Evolutionary conservation across 2,113 vertebrate species (phyloP), one percentile per base, ranked within the genome.

Genomic region (Lagopus muta): DNA sequence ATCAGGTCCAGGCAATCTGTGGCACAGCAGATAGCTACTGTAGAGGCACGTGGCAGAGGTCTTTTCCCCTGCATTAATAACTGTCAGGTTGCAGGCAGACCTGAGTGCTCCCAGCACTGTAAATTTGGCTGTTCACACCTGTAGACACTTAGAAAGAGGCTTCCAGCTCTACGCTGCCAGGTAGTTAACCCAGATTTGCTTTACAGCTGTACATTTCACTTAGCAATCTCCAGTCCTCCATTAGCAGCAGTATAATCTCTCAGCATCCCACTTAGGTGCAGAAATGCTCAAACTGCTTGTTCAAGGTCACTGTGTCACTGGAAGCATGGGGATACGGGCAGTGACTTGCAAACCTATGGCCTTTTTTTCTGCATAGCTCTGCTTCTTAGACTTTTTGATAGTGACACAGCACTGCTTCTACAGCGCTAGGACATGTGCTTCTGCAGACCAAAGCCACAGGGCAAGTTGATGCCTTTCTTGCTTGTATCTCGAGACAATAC

Each of bases 1-100:
- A 6, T 6, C 48, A 70, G 58, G 5, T 45, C 62, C 72, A 69
- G 48, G 32, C 1, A 12, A 84, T 1, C 1, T 0, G 1, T 66
- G 55, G 69, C 77, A 75, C 38, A 24, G 3, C 17, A 86, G 52
- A 6, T 4, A 30, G n/a, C 18, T 71, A 22, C 70, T 2, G 0
- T 24, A 38, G 57, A 32, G 22, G 8, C n/a, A 4, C 15, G 13
- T 2, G 13, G 62, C 67, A 64, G 32, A 82, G 45, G 11, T 66
- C 81, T 76, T 76, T 73, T 42, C 8, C 57, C 18, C 18, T 57
- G 6, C 5, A 3, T 67, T 71, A 64, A 28, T 9, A 43, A 11
- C 13, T 65, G 65, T 25, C 72, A 40, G 40, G 36, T 42, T 87
- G 84, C 50, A 82, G 36, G 36, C 71, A 27, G 50, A 16, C 14